A percentile compares a stretch with the other conserved stretches of the same genome.
These are phyloP conservation scores for Achroia grisella DNA, from an alignment of 1,140 invertebrate genomes.

Conservation along the genomic window DNA sequence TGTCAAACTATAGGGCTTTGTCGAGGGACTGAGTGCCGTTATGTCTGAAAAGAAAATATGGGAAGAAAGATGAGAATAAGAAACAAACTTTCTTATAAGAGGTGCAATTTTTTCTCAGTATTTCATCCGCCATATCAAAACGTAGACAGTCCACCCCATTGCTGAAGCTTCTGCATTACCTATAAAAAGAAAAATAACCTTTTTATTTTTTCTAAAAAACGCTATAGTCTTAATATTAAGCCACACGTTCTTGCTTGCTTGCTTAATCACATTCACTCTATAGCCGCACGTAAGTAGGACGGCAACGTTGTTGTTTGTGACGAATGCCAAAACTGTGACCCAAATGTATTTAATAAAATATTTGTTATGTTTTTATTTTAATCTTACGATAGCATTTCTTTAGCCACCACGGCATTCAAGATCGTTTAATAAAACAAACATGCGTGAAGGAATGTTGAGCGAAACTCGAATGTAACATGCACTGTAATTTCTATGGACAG, in stretches of 20 bases:
- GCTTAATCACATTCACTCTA: slow-evolving; percentile 23
- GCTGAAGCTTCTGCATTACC: too few species aligned
- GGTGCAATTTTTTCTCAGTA: too few species aligned
- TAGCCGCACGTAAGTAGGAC: slow-evolving; percentile 16
- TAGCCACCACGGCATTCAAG: background rate
- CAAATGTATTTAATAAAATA: slow-evolving; percentile 10
- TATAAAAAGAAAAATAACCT: too few species aligned
- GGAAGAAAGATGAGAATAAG: too few species aligned
- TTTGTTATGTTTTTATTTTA: slow-evolving; percentile 16
- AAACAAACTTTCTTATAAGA: too few species aligned
- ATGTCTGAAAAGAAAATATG: too few species aligned
- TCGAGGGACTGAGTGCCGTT: too few species aligned
- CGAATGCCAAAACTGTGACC: slow-evolving; percentile 16
- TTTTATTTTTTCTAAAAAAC: background rate
- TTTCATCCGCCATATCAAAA: too few species aligned
- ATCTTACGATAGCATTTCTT: slow-evolving; percentile 6
- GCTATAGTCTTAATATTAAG: slow-evolving; percentile 4
- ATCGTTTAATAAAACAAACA: slow-evolving; percentile 42
- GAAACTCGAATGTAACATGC: slow-evolving; percentile 31
- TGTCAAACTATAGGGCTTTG: too few species aligned
- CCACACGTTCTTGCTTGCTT: slow-evolving; percentile 3
- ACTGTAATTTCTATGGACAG: slow-evolving; percentile 9
- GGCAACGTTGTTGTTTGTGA: slow-evolving; percentile 11
- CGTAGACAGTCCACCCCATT: too few species aligned
- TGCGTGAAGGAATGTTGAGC: slow-evolving; percentile 39